These are phyloP conservation scores for Fregata magnificens DNA, from an alignment of 2,113 vertebrate species.

Conservation along the genomic window DNA sequence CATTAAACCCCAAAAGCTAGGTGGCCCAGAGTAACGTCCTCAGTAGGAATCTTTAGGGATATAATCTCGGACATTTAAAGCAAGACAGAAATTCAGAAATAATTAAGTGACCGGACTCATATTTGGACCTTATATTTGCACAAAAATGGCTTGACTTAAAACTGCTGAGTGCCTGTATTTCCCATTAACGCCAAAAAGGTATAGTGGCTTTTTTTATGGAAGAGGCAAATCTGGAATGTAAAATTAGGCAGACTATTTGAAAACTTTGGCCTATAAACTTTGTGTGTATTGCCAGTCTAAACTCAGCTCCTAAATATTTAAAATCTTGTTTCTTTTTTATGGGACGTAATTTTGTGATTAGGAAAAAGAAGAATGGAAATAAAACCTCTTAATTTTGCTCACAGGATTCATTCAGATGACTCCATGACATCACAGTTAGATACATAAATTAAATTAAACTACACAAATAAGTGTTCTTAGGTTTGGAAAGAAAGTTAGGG, in stretches of 20 bases:
- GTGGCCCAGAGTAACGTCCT: background rate
- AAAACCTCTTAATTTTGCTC: slow-evolving; percentile 12
- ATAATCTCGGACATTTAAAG: background rate
- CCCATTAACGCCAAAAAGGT: background rate
- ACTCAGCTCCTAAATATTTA: slow-evolving; percentile 42
- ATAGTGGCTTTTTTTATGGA: background rate
- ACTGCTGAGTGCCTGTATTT: background rate
- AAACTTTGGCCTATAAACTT: slow-evolving; percentile 1
- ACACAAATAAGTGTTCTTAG: background rate
- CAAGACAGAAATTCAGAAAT: background rate
- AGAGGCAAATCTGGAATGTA: background rate
- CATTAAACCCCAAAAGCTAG: background rate
- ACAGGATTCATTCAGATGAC: background rate
- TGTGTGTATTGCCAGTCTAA: background rate
- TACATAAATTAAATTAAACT: slow-evolving; percentile 23
- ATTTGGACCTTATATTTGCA: background rate
- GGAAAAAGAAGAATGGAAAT: background rate
- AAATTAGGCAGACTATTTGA: slow-evolving; percentile 31
- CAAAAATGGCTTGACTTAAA: background rate
- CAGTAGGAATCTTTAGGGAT: background rate
- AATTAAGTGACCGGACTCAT: background rate
- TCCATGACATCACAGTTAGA: background rate
- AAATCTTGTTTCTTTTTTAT: slow-evolving; percentile 53
- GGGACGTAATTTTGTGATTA: slow-evolving; percentile 2
- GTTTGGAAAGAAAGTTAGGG: background rate